These are phyloP conservation scores for Coenobita brevimanus DNA, from an alignment of 1,140 invertebrate species.

Conservation along the genomic window DNA sequence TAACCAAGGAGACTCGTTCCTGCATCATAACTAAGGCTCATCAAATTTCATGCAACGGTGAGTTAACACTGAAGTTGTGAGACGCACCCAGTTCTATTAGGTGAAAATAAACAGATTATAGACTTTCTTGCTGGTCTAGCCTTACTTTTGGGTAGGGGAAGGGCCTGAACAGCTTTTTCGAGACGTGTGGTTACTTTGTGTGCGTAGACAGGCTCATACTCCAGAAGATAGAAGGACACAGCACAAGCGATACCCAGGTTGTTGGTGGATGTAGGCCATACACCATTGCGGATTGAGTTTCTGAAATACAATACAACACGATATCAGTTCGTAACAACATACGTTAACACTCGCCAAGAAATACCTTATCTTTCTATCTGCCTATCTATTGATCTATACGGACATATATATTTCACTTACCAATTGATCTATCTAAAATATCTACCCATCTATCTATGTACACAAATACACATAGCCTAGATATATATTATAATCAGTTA, in stretches of 20 bases:
- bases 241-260: conserved; percentile 73
- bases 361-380: not conserved
- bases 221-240: conserved; percentile 69
- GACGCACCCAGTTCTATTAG: not conserved
- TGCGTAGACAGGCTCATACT: conserved; percentile 58
- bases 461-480: no score
- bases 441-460: no score
- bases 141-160: conserved; percentile 44
- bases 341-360: not conserved
- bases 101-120: not conserved
- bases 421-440: no score
- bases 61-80: not conserved
- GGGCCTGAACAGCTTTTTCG: conserved; percentile 31
- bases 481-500: no score
- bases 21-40: no score
- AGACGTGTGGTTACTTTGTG: conserved; percentile 40
- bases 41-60: no score
- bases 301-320: conserved; percentile 70
- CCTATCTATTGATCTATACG: no score
- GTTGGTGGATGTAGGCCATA: conserved; percentile 75
- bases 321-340: not conserved
- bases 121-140: not conserved
- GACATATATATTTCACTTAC: no score
- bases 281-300: conserved; percentile 75
- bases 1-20: no score